Evolutionary conservation across 2,888 invertebrate genomes (phyloP).

Genomic region (Cantharis rustica): DNA sequence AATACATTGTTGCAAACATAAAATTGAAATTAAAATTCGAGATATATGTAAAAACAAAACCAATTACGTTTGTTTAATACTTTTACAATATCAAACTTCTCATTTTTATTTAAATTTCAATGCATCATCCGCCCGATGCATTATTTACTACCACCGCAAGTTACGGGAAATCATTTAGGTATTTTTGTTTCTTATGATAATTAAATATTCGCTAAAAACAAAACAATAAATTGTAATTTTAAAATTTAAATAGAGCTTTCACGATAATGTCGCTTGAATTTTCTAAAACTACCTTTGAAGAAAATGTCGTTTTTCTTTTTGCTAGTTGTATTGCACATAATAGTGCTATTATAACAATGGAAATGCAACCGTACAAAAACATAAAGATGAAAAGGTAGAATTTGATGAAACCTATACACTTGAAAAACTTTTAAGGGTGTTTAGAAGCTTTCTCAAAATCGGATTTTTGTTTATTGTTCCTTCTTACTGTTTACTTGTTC

Average conservation of each 20-base stretch:
- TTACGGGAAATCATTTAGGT: not conserved
- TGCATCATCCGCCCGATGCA: not conserved
- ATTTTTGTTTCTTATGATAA: not conserved
- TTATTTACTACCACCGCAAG: no score
- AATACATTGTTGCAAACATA: not conserved
- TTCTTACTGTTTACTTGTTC: no score
- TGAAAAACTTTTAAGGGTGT: not conserved
- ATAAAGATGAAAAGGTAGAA: not conserved
- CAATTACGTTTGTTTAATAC: not conserved
- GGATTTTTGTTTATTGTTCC: not conserved
- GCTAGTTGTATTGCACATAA: not conserved
- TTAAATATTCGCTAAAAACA: not conserved
- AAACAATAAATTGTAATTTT: not conserved
- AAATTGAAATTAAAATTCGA: not conserved
- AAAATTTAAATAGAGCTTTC: not conserved
- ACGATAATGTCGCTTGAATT: not conserved
- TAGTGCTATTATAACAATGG: not conserved
- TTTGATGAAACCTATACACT: not conserved
- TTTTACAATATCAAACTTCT: not conserved
- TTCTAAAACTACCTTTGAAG: not conserved
- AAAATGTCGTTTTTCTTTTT: not conserved
- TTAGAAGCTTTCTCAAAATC: not conserved
- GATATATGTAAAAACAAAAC: not conserved
- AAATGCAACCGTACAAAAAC: not conserved
- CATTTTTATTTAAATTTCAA: not conserved